A percentile compares a stretch with the other conserved stretches of the same genome.
These are phyloP conservation scores for Setipinna tenuifilis DNA, from an alignment of 2,797 vertebrate species.

Conservation along the genomic window DNA sequence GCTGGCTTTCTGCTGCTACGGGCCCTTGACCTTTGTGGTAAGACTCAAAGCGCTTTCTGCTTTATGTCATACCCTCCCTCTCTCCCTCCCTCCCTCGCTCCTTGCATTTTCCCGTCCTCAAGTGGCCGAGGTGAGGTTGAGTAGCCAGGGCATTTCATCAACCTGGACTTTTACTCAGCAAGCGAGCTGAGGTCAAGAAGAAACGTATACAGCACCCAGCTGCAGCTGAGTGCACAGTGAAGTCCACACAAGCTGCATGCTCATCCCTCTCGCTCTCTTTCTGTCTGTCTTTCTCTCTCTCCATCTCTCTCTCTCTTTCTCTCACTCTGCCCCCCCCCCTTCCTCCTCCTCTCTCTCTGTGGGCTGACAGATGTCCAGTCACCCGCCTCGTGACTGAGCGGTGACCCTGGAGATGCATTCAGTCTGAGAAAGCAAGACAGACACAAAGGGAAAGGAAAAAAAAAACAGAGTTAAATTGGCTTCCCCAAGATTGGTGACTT, in stretches of 20 bases:
- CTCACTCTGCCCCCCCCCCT: neutral
- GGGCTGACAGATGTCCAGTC: conserved; percentile 2
- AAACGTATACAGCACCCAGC: neutral
- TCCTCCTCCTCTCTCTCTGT: neutral
- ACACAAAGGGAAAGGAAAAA: neutral
- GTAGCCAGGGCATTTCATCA: conserved; percentile 11
- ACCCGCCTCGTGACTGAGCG: neutral
- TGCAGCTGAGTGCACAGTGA: neutral
- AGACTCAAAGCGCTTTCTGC: neutral
- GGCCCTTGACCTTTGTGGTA: neutral
- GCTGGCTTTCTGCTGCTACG: neutral
- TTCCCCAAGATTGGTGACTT: conserved; percentile 50
- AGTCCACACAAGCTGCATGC: neutral
- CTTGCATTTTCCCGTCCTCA: neutral
- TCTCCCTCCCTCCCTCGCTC: neutral
- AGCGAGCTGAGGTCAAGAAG: neutral
- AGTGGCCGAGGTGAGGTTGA: neutral
- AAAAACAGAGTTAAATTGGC: neutral
- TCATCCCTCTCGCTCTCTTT: neutral
- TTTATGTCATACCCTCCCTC: neutral
- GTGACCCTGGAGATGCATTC: neutral
- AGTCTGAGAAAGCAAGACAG: neutral
- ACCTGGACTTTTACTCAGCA: conserved; percentile 4
- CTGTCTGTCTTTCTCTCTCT: too few species aligned
- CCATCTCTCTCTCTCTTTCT: neutral